Base-by-base conservation (phyloP, 2,113 vertebrate species). In the Ellobius talpinus region DNA sequence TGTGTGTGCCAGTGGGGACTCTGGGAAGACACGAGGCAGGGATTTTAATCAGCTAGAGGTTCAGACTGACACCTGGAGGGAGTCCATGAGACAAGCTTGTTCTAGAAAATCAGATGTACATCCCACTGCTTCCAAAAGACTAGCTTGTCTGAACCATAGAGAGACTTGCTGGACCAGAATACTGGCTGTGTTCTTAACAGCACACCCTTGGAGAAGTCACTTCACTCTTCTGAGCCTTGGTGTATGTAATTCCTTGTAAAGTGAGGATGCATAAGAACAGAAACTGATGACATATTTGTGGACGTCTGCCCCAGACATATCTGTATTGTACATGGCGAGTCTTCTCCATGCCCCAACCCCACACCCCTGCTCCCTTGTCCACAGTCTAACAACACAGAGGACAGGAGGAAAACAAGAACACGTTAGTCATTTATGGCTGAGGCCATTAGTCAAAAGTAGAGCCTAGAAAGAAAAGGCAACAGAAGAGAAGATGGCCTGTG, bases 201-300 rank as follows among this genome's bases (percentile, higher is more conserved):
- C 19, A 36, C 5, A 11, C 47, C 26, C 73, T 87, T 90, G 79
- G 66, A 24, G 65, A 96, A 31, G 61, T 1, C 42, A 36, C 45
- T 94, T 79, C 42, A 9, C 13, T 84, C 90, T 89, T 55, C 39
- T 66, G 73, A 97, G 39, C 26, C n/a, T 95, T 86, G 39, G 50
- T 86, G 85, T 95, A 21, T 81, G 85, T 95, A 21, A n/a, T 70
- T 66, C 58, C 24, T 39, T 90, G 26, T 82, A n/a, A 77, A 91
- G 86, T 89, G 36, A 66, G 89, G 11, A 81, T 45, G 65, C 23
- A 79, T 42, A 81, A 55, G 23, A 76, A 19, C 88, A 50, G 50
- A 70, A 87, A 68, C 16, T 73, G 14, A 24, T 61, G 52, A 33
- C 86, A 11, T 87, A 36, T 58, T 50, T 23, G 9, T 89, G 23